These are phyloP conservation scores for Linnaemya vulpina DNA, from an alignment of 2,888 invertebrate species.

Conservation along the genomic window DNA sequence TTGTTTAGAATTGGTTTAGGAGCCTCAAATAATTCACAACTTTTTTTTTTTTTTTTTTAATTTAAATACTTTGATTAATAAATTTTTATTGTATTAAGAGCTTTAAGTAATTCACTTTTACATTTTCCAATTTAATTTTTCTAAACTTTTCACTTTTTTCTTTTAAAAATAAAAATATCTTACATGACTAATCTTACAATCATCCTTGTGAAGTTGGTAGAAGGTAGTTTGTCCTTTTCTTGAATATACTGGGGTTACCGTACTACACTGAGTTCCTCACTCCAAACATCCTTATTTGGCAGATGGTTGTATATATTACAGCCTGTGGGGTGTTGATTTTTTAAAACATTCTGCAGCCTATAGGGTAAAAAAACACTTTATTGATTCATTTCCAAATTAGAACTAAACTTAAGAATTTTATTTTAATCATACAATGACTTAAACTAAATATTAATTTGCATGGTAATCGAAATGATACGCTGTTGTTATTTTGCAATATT, in stretches of 20 bases:
- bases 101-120: conserved; percentile 12
- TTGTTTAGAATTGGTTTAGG: conserved; percentile 2
- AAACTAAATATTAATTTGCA: too few relatives aligned
- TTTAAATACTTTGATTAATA: conserved; percentile 4
- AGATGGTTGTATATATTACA: conserved; percentile 1
- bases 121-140: conserved; percentile 1
- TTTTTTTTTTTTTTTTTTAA: background rate
- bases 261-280: conserved; percentile 7
- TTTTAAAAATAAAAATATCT: conserved; percentile 9
- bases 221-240: conserved; percentile 8
- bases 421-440: too few relatives aligned
- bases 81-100: conserved; percentile 5
- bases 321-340: background rate
- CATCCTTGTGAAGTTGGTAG: conserved; percentile 17
- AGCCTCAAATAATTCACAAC: conserved; percentile 15
- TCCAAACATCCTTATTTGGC: conserved; percentile 6
- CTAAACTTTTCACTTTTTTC: conserved; percentile 22
- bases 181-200: conserved; percentile 16
- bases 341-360: conserved; percentile 3
- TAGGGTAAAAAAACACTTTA: background rate
- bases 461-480: too few relatives aligned
- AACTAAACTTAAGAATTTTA: too few relatives aligned
- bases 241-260: conserved; percentile 6
- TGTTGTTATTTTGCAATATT: too few relatives aligned
- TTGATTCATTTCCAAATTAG: too few relatives aligned